phyloP scores from a whole-genome alignment of 2,888 invertebrate genomes.

The Microctonus hyperodae region DNA sequence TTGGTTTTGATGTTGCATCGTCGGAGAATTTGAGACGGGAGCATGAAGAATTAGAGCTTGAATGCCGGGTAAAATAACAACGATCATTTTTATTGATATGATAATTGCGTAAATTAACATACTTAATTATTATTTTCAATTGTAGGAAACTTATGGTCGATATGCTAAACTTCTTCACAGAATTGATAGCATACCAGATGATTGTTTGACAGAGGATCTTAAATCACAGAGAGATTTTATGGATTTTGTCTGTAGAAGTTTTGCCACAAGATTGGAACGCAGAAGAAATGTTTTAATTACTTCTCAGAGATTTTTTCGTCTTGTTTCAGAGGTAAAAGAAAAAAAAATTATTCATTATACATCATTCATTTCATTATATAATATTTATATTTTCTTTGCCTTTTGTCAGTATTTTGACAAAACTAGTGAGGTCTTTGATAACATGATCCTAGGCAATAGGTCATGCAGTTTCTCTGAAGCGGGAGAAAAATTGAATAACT shows the following conservation, averaged over 20 bases:
- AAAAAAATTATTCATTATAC: conserved; percentile 8
- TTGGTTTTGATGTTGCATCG: conserved; percentile 76
- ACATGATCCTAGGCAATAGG: conserved; percentile 70
- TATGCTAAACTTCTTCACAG: conserved; percentile 80
- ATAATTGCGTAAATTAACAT: neutral
- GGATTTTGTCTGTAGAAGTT: conserved; percentile 82
- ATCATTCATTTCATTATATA: neutral
- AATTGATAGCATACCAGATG: conserved; percentile 69
- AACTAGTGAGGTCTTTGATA: conserved; percentile 74
- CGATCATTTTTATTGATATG: neutral
- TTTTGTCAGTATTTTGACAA: conserved; percentile 69
- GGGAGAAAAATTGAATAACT: conserved; percentile 66
- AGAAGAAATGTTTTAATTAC: conserved; percentile 77
- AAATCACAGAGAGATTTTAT: conserved; percentile 80
- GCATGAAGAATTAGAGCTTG: conserved; percentile 78
- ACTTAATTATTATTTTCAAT: neutral
- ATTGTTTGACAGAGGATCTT: conserved; percentile 66
- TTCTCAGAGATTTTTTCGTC: conserved; percentile 77
- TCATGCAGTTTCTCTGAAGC: conserved; percentile 69
- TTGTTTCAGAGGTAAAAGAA: conserved; percentile 71
- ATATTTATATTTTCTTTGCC: conserved; percentile 18
- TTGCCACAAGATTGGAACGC: conserved; percentile 76
- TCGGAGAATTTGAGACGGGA: conserved; percentile 76
- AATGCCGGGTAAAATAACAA: conserved; percentile 70
- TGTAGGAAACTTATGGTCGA: conserved; percentile 77